Evolutionary conservation across 2,888 invertebrate genomes (phyloP).

Genomic region (Hydroisotoma schaefferi): DNA sequence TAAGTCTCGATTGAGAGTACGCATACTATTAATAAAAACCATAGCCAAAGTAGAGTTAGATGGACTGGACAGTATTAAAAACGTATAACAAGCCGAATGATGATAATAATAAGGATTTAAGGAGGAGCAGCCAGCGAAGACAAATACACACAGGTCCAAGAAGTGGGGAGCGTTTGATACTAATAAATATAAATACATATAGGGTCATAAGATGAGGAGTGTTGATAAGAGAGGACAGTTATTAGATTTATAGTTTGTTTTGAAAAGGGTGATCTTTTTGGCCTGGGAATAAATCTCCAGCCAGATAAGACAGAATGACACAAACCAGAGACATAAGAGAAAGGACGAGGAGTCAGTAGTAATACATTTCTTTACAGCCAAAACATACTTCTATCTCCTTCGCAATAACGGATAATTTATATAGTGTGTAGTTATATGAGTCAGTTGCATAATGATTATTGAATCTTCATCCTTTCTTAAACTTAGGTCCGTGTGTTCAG

Average conservation of each 20-base stretch:
- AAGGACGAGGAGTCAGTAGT: constrained; percentile 23
- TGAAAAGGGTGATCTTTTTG: constrained; percentile 47
- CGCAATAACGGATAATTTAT: too few species aligned
- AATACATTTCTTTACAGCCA: constrained; percentile 15
- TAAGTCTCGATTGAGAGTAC: neutral
- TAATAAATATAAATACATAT: constrained; percentile 42
- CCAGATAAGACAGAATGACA: constrained; percentile 44
- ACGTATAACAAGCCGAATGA: neutral
- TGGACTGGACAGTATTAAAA: too few species aligned
- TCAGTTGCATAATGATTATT: too few species aligned
- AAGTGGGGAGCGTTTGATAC: constrained; percentile 2
- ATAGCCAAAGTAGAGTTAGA: too few species aligned
- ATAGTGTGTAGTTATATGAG: too few species aligned
- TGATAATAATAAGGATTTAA: neutral
- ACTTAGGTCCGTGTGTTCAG: neutral
- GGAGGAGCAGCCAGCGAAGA: neutral
- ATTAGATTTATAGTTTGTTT: constrained; percentile 49
- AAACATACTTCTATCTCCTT: neutral
- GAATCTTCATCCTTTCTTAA: too few species aligned
- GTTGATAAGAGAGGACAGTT: constrained; percentile 48
- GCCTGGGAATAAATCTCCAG: constrained; percentile 43
- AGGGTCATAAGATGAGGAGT: constrained; percentile 48
- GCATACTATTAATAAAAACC: too few species aligned
- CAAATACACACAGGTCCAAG: neutral
- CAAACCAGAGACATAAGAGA: constrained; percentile 41